phyloP scores from a whole-genome alignment of 2,888 invertebrate genomes.

The Tenthredo livida region DNA sequence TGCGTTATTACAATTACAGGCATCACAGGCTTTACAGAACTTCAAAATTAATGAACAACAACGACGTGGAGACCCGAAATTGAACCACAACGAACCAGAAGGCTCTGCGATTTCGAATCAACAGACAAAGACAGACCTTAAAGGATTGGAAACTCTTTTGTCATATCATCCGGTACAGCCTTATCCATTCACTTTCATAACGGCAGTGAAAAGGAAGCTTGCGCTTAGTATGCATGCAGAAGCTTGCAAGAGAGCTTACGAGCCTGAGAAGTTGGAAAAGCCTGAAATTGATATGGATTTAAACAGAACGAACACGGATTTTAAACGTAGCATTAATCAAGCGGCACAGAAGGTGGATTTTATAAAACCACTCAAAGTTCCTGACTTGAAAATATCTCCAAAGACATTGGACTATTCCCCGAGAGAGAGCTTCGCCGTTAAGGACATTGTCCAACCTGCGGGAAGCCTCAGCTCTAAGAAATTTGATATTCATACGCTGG shows the following conservation, averaged over 20 bases:
- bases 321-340: conserved; percentile 59
- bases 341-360: conserved; percentile 70
- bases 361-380: conserved; percentile 73
- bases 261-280: conserved; percentile 56
- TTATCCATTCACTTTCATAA: conserved; percentile 83
- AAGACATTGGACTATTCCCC: conserved; percentile 71
- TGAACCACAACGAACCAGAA: conserved; percentile 56
- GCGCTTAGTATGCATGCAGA: conserved; percentile 66
- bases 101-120: conserved; percentile 54
- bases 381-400: conserved; percentile 75
- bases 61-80: conserved; percentile 53
- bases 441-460: conserved; percentile 60
- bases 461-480: conserved; percentile 61
- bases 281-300: conserved; percentile 45
- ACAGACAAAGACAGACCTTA: conserved; percentile 41
- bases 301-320: conserved; percentile 41
- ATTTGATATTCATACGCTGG: conserved; percentile 61
- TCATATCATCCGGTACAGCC: conserved; percentile 74
- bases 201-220: conserved; percentile 82
- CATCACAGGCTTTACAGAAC: conserved; percentile 61
- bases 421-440: conserved; percentile 68
- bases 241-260: conserved; percentile 62
- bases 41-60: conserved; percentile 60
- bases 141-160: conserved; percentile 59
- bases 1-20: conserved; percentile 57